phyloP scores from a whole-genome alignment of 2,797 vertebrate species.

The Sternarchorhynchus goeldii region DNA sequence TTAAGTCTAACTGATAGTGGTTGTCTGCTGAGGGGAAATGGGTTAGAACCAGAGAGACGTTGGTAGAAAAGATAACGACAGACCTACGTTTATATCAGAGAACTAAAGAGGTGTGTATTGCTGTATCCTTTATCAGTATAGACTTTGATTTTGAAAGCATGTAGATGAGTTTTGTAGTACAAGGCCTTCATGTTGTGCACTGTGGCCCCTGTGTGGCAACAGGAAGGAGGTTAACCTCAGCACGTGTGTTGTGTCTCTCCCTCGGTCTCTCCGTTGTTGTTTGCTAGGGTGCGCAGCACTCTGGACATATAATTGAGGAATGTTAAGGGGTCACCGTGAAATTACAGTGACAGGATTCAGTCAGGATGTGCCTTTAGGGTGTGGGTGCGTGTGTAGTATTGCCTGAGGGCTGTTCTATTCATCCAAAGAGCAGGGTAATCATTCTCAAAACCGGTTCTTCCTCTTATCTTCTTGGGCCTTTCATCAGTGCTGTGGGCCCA shows the following conservation, averaged over 20 bases:
- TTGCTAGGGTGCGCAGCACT: background rate
- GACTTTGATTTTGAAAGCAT: background rate
- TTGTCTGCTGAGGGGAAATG: background rate
- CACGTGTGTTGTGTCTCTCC: background rate
- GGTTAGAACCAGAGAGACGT: background rate
- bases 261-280: background rate
- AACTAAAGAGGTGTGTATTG: background rate
- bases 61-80: background rate
- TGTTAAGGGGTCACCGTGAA: background rate
- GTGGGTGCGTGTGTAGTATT: slow-evolving; percentile 4
- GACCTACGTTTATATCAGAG: background rate
- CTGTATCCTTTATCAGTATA: background rate
- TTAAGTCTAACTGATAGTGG: background rate
- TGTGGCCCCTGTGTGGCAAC: background rate
- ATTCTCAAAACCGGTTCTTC: slow-evolving; percentile 40
- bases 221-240: background rate
- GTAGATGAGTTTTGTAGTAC: background rate
- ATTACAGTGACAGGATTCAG: slow-evolving; percentile 1
- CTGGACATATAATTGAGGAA: background rate
- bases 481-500: background rate
- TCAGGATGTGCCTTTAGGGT: background rate
- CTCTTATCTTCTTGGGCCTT: slow-evolving; percentile 24
- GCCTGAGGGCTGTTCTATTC: slow-evolving; percentile 27
- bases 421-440: slow-evolving; percentile 5
- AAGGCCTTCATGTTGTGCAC: background rate